Evolutionary conservation across 2,797 vertebrate genomes (phyloP), one percentile per base, ranked within the genome.

Genomic region (Tapera naevia): DNA sequence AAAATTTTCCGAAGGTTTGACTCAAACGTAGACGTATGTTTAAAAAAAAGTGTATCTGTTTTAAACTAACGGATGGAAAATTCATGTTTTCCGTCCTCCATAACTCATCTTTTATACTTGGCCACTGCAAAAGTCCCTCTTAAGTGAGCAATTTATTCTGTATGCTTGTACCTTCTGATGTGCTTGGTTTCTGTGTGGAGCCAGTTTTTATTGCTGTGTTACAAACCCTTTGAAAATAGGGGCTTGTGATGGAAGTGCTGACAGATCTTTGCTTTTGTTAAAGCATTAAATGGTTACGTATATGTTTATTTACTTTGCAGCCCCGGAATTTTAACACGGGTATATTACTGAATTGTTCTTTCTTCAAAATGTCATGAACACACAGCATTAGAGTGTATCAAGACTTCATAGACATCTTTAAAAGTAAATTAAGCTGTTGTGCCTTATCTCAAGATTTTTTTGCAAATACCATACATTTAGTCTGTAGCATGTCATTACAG

Each of bases 121-220:
- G 53, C 45, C 41, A 48, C 61, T 91, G 67, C 45, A n/a, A 23
- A 94, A 90, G 46, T 65, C 57, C n/a, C 11, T 78, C 45, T 82
- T 93, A 74, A 65, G 80, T 41, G 65, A 80, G 50, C 60, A 65
- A 1, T 95, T 91, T 85, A 73, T 93, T 88, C 64, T 87, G 8
- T 90, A 5, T 80, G 64, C 51, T n/a, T 70, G 2, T 90, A 91
- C 82, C 81, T 94, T 72, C 80, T 76, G 82, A 50, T 80, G 35
- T 54, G 65, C 62, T 83, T 85, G 17, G 17, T 73, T 95, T 90
- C 75, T 0, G 0, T 35, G 33, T 25, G 67, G 54, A 67, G 25
- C 84, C 58, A 28, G 8, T 78, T 88, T 75, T 96, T 95, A 72
- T 79, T 69, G 39, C 90, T 53, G 67, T 86, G 76, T 95, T 93